Base-by-base conservation (phyloP, 2,113 vertebrate genomes). In the Periophthalmus modestus region DNA sequence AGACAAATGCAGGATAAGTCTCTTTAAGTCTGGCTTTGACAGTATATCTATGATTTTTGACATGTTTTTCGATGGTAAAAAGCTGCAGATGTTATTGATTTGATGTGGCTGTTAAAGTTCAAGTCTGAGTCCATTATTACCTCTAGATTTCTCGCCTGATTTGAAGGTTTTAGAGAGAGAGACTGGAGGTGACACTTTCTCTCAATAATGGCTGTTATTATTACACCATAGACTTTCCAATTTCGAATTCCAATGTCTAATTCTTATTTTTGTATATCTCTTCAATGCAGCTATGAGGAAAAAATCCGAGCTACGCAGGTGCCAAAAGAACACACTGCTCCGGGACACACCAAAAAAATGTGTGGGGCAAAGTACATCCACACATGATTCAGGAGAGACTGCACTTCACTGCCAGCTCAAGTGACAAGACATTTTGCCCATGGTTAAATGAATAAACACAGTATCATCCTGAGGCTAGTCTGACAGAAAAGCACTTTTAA, bases 271-370 rank as follows among this genome's bases (percentile, higher is more conserved):
- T 36, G 6, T 75, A 15, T n/a, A 72, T 75, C 39, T 81, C 77
- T 79, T 72, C 62, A 81, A 58, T 73, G 55, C 33, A 67, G 61
- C 63, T 47, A 71, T 77, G 73, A n/a, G 86, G 82, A 89, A 78
- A n/a, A 87, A 71, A 80, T 77, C 71, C 57, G 78, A 48, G 75
- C 77, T 71, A 71, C 52, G 57, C 39, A 77, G 85, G 72, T 73
- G 65, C 81, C 12, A 24, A 69, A 63, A 65, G 23, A 55, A 74
- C 77, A n/a, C n/a, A 66, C 50, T 67, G 67, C 28, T 21, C 62
- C 71, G 4, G 48, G 65, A 69, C 85, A 82, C 68, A 77, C 68
- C 61, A 71, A 77, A 71, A n/a, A n/a, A 73, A 13, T 66, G 71
- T 79, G 68, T 61, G 72, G 67, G 21, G 61, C 74, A 69, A 70